A percentile compares a stretch with the other conserved stretches of the same genome.
Evolutionary conservation across 2,113 vertebrate genomes (phyloP).

Genomic region (Sitta europaea): DNA sequence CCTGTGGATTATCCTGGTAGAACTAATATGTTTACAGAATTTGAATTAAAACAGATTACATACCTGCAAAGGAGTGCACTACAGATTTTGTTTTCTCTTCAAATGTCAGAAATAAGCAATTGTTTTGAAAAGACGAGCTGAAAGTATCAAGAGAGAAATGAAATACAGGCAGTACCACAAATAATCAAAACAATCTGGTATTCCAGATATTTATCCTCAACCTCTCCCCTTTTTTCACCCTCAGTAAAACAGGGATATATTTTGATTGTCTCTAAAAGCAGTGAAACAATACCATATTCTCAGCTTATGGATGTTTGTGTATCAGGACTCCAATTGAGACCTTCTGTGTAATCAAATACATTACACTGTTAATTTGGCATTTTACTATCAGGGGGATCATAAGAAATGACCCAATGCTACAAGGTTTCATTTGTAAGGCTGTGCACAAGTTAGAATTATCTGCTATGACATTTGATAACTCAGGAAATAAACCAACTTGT

Average conservation of each 20-base stretch:
- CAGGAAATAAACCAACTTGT: conserved; percentile 34
- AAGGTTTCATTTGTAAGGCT: not conserved
- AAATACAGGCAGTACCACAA: not conserved
- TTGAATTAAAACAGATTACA: conserved; percentile 63
- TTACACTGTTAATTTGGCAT: not conserved
- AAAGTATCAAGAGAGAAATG: not conserved
- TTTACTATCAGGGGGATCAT: not conserved
- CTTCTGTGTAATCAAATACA: not conserved
- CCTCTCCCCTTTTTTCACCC: not conserved
- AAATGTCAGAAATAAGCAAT: not conserved
- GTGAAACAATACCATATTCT: not conserved
- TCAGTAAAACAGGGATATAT: not conserved
- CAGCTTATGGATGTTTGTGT: not conserved
- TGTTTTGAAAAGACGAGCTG: not conserved
- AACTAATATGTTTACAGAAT: conserved; percentile 41
- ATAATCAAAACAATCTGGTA: not conserved
- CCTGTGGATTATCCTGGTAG: conserved; percentile 35
- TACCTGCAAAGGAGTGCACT: conserved; percentile 32
- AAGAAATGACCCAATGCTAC: not conserved
- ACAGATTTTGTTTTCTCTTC: not conserved
- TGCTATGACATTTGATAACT: conserved; percentile 4
- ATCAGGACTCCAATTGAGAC: not conserved
- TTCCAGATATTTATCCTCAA: not conserved
- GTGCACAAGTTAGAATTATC: conserved; percentile 7
- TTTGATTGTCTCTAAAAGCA: not conserved